Evolutionary conservation across 2,888 invertebrate species (phyloP).

Genomic region (Siphlonurus alternatus): DNA sequence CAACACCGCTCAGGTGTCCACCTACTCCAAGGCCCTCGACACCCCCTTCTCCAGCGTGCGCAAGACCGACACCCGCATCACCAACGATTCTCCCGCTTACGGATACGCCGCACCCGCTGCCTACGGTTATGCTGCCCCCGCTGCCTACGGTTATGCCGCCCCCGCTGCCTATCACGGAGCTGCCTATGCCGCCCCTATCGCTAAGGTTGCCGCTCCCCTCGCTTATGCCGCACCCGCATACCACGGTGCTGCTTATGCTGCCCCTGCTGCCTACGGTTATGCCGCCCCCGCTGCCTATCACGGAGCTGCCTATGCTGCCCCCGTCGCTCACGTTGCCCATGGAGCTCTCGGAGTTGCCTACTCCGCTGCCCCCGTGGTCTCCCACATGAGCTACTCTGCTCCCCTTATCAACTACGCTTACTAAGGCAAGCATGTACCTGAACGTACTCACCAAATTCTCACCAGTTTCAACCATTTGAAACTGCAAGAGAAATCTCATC

Average conservation of each 20-base stretch:
- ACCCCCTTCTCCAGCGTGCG: conserved; percentile 17
- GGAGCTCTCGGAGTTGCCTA: conserved; percentile 9
- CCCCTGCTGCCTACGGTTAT: too few relatives aligned
- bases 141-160: conserved; percentile 6
- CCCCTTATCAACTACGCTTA: conserved; percentile 9
- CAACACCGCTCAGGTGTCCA: conserved; percentile 25
- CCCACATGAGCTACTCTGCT: conserved; percentile 10
- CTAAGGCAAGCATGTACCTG: too few relatives aligned
- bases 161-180: conserved; percentile 9
- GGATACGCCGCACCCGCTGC: too few relatives aligned
- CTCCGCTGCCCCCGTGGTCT: conserved; percentile 12
- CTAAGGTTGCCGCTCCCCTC: too few relatives aligned
- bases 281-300: too few relatives aligned
- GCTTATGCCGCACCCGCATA: conserved; percentile 13
- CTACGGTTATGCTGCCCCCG: conserved; percentile 11
- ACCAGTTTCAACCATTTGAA: too few relatives aligned
- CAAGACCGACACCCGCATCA: conserved; percentile 16
- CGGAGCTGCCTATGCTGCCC: conserved; percentile 12
- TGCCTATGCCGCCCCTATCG: conserved; percentile 3
- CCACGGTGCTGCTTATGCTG: conserved; percentile 13
- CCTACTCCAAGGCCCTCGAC: conserved; percentile 30
- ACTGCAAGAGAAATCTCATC: too few relatives aligned
- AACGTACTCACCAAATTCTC: too few relatives aligned
- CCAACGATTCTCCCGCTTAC: conserved; percentile 16
- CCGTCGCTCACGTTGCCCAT: conserved; percentile 12